Base-by-base conservation (phyloP, 2,113 vertebrate genomes). In the Corydoras maculifer region DNA sequence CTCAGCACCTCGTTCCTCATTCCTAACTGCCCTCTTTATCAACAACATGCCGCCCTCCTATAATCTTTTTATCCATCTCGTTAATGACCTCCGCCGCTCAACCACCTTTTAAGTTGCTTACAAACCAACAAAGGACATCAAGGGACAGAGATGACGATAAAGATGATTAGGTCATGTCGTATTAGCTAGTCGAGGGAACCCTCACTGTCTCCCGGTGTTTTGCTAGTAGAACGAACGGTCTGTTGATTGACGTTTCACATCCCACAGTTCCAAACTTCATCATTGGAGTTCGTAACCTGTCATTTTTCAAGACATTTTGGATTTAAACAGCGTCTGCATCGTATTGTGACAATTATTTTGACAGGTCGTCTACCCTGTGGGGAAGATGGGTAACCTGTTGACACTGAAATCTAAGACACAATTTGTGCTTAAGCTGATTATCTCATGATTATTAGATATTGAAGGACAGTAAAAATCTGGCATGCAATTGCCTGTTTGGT, bases 11-110 rank as follows among this genome's bases (percentile, higher is more conserved):
- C 67, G 58, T 71, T 71, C 61, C 69, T 71, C 60, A 49, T 51
- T 59, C 35, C 48, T 65, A 57, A 62, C 18, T 75, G 67, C 68
- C 50, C 63, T 75, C 30, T 70, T 65, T 60, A 50, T 54, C 30
- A 50, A 68, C 30, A 63, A 53, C 48, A 64, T 59, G 62, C 70
- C 57, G 13, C 50, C 15, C 59, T 50, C 54, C 57, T 32, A 31
- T 68, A 68, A 68, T 68, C 66, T 68, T 11, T 62, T 66, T 69
- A 57, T 58, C 64, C 61, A 72, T 78, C 13, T 62, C 64, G 3
- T 70, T 51, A 72, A 35, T 58, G 30, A 61, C 35, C 35, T 43
- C 35, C 35, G 35, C 35, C 35, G 35, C 35, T 6, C 54, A 7
- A 30, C 15, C 13, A 30, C 54, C 10, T 15, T 58, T 5, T 43